Percentiles rank a stretch among this genome's conserved stretches.
These are phyloP conservation scores for Penaeus chinensis DNA, from an alignment of 1,140 invertebrate species.

Conservation along the genomic window DNA sequence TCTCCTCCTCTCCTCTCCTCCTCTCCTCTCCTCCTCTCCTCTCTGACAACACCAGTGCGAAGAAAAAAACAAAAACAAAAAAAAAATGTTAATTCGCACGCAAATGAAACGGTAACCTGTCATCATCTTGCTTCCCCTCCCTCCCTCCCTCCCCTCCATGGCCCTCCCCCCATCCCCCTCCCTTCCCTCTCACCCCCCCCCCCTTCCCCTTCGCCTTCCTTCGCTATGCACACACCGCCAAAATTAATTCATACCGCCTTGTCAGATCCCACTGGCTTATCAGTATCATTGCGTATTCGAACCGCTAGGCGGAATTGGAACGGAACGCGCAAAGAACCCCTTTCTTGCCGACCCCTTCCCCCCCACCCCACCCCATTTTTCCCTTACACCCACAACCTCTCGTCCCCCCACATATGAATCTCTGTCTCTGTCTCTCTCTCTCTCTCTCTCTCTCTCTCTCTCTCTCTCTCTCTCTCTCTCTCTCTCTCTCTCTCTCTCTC, in stretches of 20 bases:
- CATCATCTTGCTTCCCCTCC: neutral
- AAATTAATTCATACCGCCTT: constrained; percentile 47
- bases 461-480: neutral
- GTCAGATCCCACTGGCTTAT: constrained; percentile 33
- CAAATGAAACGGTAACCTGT: neutral
- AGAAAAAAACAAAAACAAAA: neutral
- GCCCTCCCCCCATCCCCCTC: neutral
- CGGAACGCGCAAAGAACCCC: constrained; percentile 31
- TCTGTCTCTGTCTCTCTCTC: neutral
- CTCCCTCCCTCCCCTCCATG: neutral
- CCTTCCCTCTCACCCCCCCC: neutral
- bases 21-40: no score
- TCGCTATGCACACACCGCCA: constrained; percentile 5
- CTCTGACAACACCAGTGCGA: neutral
- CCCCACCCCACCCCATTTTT: neutral
- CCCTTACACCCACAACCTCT: neutral
- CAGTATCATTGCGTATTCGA: constrained; percentile 31
- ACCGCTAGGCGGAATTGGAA: constrained; percentile 23
- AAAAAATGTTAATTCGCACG: neutral
- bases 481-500: neutral
- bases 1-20: neutral
- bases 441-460: neutral
- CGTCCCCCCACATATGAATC: neutral
- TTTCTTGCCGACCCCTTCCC: neutral
- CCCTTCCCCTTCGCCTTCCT: neutral